phyloP scores from a whole-genome alignment of 2,888 invertebrate genomes.

The Crioceris asparagi region DNA sequence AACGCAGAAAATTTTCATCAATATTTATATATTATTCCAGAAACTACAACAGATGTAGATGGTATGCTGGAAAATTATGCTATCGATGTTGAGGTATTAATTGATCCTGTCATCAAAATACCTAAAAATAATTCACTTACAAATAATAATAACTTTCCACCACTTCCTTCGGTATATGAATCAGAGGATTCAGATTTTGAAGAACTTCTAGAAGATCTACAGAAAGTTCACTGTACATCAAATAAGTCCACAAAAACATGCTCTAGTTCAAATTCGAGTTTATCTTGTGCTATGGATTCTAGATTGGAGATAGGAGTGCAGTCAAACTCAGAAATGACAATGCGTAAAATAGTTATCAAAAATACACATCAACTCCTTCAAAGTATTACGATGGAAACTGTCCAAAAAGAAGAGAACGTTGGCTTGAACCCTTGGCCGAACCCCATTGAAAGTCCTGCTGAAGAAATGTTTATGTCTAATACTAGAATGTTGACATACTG shows the following conservation, averaged over 20 bases:
- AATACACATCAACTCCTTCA: conserved; percentile 31
- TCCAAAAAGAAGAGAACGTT: conserved; percentile 18
- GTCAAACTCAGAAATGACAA: conserved; percentile 62
- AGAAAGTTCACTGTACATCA: conserved; percentile 38
- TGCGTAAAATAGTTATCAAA: conserved; percentile 44
- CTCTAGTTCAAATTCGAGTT: conserved; percentile 25
- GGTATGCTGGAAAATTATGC: too few relatives aligned
- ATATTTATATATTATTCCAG: too few relatives aligned
- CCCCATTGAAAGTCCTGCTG: conserved; percentile 6
- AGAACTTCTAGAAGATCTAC: conserved; percentile 62
- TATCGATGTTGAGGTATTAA: too few relatives aligned
- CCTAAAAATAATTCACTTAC: conserved; percentile 16
- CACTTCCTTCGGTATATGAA: conserved; percentile 60
- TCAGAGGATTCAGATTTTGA: conserved; percentile 76
- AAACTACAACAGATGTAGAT: too few relatives aligned
- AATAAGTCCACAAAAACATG: conserved; percentile 14
- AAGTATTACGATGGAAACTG: conserved; percentile 27
- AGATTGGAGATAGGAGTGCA: conserved; percentile 69
- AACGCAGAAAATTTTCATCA: too few relatives aligned
- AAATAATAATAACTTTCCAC: conserved; percentile 37
- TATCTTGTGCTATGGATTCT: conserved; percentile 62
- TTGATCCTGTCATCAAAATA: conserved; percentile 10
- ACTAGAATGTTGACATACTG: conserved; percentile 59
- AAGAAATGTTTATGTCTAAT: conserved; percentile 8
- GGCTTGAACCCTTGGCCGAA: conserved; percentile 28